A percentile compares a stretch with the other conserved stretches of the same genome.
phyloP scores from a whole-genome alignment of 37 sponge, comb jelly and placozoan genomes.

The Tethya wilhelma region DNA sequence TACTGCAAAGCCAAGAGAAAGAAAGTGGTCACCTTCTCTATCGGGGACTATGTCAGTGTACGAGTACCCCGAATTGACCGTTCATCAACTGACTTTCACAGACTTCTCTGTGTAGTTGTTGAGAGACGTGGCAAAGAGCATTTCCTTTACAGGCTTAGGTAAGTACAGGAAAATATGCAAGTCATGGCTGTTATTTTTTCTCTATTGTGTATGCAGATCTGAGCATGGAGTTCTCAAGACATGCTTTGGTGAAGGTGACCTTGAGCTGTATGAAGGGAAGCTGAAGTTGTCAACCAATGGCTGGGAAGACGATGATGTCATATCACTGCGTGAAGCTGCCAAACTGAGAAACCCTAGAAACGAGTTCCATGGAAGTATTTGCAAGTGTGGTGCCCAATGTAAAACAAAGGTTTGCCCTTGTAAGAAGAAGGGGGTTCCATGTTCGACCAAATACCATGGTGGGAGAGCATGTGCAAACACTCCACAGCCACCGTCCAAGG shows the following conservation, averaged over 20 bases:
- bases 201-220: constrained; percentile 7
- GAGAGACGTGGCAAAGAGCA: constrained; percentile 15
- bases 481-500: neutral
- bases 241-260: constrained; percentile 35
- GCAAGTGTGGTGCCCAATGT: constrained; percentile 30
- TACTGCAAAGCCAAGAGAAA: constrained; percentile 28
- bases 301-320: constrained; percentile 17
- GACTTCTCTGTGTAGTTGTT: constrained; percentile 46
- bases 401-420: constrained; percentile 7
- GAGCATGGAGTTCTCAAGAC: constrained; percentile 29
- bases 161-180: neutral
- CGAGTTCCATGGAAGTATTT: constrained; percentile 9
- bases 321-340: constrained; percentile 36
- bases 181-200: no score
- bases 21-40: constrained; percentile 23
- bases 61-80: no score
- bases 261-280: constrained; percentile 25
- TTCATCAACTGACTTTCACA: constrained; percentile 49
- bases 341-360: constrained; percentile 15
- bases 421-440: neutral
- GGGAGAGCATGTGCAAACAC: constrained; percentile 35
- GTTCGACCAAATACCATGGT: constrained; percentile 31
- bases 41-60: constrained; percentile 28
- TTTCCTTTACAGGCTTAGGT: constrained; percentile 18
- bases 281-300: neutral